phyloP scores from a whole-genome alignment of 2,113 vertebrate species.

The Bujurquina vittata region DNA sequence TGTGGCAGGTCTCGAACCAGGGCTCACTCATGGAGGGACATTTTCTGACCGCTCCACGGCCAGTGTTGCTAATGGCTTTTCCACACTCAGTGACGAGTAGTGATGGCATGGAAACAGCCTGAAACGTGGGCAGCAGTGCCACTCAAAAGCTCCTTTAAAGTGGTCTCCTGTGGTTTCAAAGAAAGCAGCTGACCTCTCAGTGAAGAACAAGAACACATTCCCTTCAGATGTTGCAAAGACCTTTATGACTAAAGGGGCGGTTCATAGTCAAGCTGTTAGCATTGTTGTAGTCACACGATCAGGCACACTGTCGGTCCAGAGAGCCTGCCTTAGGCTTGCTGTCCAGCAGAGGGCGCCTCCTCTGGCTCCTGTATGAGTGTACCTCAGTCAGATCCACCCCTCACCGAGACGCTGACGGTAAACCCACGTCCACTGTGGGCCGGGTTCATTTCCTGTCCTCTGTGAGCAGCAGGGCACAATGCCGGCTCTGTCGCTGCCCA shows the following conservation, averaged over 20 bases:
- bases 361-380: no score
- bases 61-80: neutral
- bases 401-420: no score
- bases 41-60: neutral
- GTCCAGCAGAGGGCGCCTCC: neutral
- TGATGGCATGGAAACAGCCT: neutral
- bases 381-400: no score
- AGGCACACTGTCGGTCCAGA: neutral
- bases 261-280: neutral
- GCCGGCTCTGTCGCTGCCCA: no score
- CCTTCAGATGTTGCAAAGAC: neutral
- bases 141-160: neutral
- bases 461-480: no score
- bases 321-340: neutral
- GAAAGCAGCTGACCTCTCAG: neutral
- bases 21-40: neutral
- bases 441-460: no score
- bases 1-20: neutral
- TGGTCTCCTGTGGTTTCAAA: neutral
- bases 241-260: neutral
- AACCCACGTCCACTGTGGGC: no score
- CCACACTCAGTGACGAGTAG: neutral
- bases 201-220: neutral
- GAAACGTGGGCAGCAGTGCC: neutral
- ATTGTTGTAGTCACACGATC: neutral